These are phyloP conservation scores for Ceyx melanurus DNA, from an alignment of 2,113 vertebrate genomes.

Conservation along the genomic window DNA sequence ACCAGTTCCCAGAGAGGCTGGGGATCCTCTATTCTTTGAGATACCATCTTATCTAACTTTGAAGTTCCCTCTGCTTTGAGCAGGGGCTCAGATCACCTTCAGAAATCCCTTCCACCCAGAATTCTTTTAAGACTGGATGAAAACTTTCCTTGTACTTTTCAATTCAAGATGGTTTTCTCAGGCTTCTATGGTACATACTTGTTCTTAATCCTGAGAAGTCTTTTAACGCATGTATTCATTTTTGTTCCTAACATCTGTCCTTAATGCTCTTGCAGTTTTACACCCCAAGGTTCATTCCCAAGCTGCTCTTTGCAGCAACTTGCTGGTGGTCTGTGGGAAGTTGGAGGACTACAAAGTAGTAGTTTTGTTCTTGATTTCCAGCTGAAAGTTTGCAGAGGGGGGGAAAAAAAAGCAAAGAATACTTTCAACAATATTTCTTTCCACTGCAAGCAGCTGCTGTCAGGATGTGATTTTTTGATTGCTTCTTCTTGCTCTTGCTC, in stretches of 20 bases:
- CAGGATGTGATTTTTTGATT: conserved; percentile 7
- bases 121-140: background rate
- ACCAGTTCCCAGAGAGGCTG: background rate
- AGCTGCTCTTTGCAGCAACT: background rate
- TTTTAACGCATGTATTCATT: background rate
- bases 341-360: background rate
- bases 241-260: background rate
- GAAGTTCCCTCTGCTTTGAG: background rate
- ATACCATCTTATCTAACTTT: background rate
- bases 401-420: background rate
- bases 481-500: background rate
- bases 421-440: background rate
- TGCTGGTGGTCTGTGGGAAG: conserved; percentile 2
- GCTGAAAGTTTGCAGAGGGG: background rate
- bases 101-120: background rate
- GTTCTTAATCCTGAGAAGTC: background rate
- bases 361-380: background rate
- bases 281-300: background rate
- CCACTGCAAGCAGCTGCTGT: background rate
- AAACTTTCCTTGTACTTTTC: background rate
- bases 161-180: background rate
- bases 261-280: background rate
- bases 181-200: background rate
- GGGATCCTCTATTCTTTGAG: background rate
- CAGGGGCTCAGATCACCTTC: background rate